Base-by-base conservation (phyloP, 2,888 invertebrate genomes). In the Drosophila leonis region DNA sequence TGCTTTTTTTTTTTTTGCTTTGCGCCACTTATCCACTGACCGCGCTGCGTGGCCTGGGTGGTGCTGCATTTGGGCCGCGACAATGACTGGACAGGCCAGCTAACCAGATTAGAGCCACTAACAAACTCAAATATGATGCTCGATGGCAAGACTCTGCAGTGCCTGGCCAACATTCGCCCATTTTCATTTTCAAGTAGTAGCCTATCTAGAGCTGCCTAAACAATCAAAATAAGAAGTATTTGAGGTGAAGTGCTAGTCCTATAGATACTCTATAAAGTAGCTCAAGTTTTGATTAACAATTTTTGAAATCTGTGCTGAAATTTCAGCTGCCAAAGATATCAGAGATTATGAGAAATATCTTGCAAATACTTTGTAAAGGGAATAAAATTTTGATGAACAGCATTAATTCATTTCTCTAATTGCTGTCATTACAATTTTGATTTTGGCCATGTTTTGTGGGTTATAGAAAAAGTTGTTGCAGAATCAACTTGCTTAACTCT, bases 11-110 rank as follows among this genome's bases (percentile, higher is more conserved):
- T 27, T 9, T 15, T 3, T 13, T 48, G 27, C 27, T 48, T 44
- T 65, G 77, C 77, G 60, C 77, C 80, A 79, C 65, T 77, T 79
- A 77, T 61, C 75, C 65, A 66, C 41, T 75, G 65, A 65, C 65
- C 80, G 70, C 39, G 37, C 79, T 75, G 77, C 76, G 77, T 77
- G 71, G 46, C 77, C 27, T 48, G 61, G 46, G 46, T 60, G 63
- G 59, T 46, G 55, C 31, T 24, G 56, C 48, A 44, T 59, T 75
- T 75, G 84, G 80, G 69, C 82, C 82, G 82, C 82, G 81, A 73
- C 88, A 88, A 88, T 73, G 81, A 83, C 68, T 71, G 83, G 70
- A 65, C 80, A 68, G 46, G 27, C 39, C 35, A 61, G 54, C 44
- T 48, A 41, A 42, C 59, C 69, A 70, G 71, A 70, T 62, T 61